Base-by-base conservation (phyloP, 2,888 invertebrate species). In the Eristalis intricaria region DNA sequence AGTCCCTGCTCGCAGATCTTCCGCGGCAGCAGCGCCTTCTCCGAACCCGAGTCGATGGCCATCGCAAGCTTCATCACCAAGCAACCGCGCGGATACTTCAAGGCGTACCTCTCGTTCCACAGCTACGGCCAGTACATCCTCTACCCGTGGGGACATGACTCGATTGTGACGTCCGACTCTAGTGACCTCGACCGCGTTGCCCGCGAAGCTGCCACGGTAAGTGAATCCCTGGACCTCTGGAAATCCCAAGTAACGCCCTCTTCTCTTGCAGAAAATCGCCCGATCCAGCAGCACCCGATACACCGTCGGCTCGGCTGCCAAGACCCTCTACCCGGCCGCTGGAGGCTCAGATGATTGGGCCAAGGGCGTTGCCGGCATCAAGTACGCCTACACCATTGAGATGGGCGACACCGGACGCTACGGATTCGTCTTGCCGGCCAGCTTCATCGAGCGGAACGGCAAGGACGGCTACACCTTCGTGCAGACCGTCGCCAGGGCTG, bases 331-430 rank as follows among this genome's bases (percentile, higher is more conserved):
- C 91, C 96, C 97, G 0, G 97, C 97, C 2, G 93, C 96, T 38
- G 97, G 97, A 1, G 97, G 97, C 15, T 96, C 97, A 0, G 97
- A 97, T 90, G 98, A 98, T 92, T 98, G 98, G 97, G 98, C 98
- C 8, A 98, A 98, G 92, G 97, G 97, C 0, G 94, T 95, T 58
- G 95, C 96, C 10, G 95, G 95, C 56, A 96, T 98, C 88, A 98
- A 97, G 91, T 98, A 98, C 91, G 93, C 98, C 1, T 98, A 97
- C 93, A 98, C 98, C 0, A 94, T 98, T 78, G 98, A 99, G 94
- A 94, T 98, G 74, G 95, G 97, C 73, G 98, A 98, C 92, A 96
- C 95, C 0, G 98, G 98, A 0, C 94, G 95, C 77, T 95, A 96
- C 91, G 98, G 98, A 2, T 99, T 98, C 91, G 93, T 98, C n/a